Base-by-base conservation (phyloP, 2,888 invertebrate species). In the Rotaria socialis region DNA sequence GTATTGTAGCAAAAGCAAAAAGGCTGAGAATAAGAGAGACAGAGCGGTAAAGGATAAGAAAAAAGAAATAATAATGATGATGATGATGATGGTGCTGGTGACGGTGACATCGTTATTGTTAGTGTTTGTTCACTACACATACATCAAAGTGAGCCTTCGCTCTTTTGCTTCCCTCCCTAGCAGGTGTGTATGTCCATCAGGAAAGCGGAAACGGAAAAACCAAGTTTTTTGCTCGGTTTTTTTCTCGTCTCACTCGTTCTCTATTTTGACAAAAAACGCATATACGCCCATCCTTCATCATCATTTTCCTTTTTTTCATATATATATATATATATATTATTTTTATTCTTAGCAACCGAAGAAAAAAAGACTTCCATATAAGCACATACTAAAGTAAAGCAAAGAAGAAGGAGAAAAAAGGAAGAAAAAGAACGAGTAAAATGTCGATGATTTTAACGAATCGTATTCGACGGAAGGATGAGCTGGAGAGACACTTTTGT, bases 401-500 rank as follows among this genome's bases (percentile, higher is more conserved):
- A 58, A 19, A 56, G 6, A 56, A 24, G 16, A 56, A 56, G 24
- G n/a, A 24, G n/a, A 58, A 58, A 24, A n/a, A n/a, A 58, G 24
- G n/a, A n/a, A 58, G 16, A 10, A 58, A 10, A 58, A 58, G 58
- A 58, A 58, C 58, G 58, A n/a, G 58, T 16, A 58, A 58, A 58
- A 60, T 60, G 58, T 60, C 58, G 11, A 27, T 60, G 58, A 60
- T 60, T 60, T 60, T 60, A 60, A 60, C 58, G 58, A 60, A 60
- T 60, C n/a, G 58, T 60, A 60, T 60, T 60, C 58, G 58, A 60
- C 58, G 58, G 58, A 60, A 60, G 58, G 58, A 60, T 60, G 58
- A 60, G 58, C 58, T 8, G 11, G 58, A 27, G 27, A 60, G 58
- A 60, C 58, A 60, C 58, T 60, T 27, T 10, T 60, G 58, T 60